Evolutionary conservation across 2,113 vertebrate species (phyloP), one percentile per base, ranked within the genome.

Genomic region (Stigmatopora argus): DNA sequence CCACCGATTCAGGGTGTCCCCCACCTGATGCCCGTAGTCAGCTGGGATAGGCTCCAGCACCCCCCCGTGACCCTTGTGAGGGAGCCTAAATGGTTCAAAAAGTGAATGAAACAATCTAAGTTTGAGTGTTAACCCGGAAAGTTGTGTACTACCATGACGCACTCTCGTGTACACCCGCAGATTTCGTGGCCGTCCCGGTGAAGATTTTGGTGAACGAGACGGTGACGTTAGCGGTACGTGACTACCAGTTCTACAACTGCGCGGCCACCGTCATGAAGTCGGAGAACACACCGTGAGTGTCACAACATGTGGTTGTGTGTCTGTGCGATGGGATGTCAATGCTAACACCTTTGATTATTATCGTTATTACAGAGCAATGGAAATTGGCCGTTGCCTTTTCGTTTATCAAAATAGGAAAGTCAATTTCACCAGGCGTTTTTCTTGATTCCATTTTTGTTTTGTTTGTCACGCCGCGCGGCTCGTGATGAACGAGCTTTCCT

Each of bases 171-270:
- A 19, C 21, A 7, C 56, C 11, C 69, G 31, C 58, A 98, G 96
- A 97, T 83, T 94, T 92, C 26, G 94, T 96, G 70, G 91, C 89
- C 0, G 92, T 98, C 85, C 71, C 77, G 8, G 66, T 98, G 64
- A 78, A 64, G 57, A 83, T 98, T 57, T 90, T 87, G 2, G 83
- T 75, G 58, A 82, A 85, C 0, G 79, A 80, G 34, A 78, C 62
- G 0, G 85, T 96, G 81, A 90, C 92, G 82, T 90, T 98, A 79
- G 92, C 92, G 0, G 90, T 88, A 1, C 88, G 92, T 71, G 89
- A 85, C 69, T 98, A 94, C 71, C 92, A 92, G 49, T 98, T 98
- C 89, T 98, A 98, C 49, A 94, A 95, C 85, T 98, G 96, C 64
- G 82, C 82, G 0, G 86, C 86, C 61, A 86, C 86, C 41, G 80